phyloP scores from a whole-genome alignment of 2,888 invertebrate species.

The Pemphredon lugubris region DNA sequence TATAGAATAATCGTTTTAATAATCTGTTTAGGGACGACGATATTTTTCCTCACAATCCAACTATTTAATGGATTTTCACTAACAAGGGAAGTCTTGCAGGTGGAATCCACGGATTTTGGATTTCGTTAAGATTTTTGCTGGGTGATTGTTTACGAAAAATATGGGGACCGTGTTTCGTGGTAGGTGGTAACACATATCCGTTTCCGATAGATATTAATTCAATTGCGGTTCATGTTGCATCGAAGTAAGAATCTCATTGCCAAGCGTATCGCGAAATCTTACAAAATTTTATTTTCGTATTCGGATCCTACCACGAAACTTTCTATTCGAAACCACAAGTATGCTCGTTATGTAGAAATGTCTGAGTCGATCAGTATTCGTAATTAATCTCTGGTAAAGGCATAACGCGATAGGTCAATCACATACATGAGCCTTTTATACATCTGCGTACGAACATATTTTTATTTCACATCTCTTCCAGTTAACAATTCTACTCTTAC shows the following conservation, averaged over 20 bases:
- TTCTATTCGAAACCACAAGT: too few relatives aligned
- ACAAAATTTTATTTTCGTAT: background rate
- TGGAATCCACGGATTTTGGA: conserved; percentile 22
- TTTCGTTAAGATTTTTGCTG: conserved; percentile 27
- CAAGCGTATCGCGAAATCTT: background rate
- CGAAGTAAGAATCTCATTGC: background rate
- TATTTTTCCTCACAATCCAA: conserved; percentile 13
- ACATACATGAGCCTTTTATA: too few relatives aligned
- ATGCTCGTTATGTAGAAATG: too few relatives aligned
- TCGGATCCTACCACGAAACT: too few relatives aligned
- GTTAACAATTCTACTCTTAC: too few relatives aligned
- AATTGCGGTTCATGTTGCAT: background rate
- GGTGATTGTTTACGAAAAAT: conserved; percentile 21
- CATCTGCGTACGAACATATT: too few relatives aligned
- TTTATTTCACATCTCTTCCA: too few relatives aligned
- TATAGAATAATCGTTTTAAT: conserved; percentile 19
- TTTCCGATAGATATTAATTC: conserved; percentile 4
- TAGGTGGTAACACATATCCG: conserved; percentile 10
- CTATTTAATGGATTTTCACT: conserved; percentile 30
- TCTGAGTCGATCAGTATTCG: too few relatives aligned
- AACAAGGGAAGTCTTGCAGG: conserved; percentile 13
- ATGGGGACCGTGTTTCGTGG: conserved; percentile 21
- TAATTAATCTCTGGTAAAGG: too few relatives aligned
- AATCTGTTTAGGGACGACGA: conserved; percentile 10
- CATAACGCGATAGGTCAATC: too few relatives aligned